Evolutionary conservation across 2,888 invertebrate species (phyloP), one percentile per base, ranked within the genome.

Genomic region (Yponomeuta malinellus): DNA sequence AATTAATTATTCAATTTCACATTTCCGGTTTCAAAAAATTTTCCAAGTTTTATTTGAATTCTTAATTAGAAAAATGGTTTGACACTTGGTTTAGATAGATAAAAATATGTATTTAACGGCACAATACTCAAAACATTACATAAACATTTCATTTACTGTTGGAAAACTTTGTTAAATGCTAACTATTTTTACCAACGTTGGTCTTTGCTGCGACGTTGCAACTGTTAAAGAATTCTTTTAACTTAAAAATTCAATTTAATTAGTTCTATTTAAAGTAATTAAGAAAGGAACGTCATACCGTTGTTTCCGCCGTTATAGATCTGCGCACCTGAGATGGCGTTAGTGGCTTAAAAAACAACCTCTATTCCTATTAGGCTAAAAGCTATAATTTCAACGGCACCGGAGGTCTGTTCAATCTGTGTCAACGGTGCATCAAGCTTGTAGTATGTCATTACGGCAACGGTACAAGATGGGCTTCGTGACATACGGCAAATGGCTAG

Each of bases 351-450:
- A 52, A 52, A 15, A 15, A 2, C 23, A 2, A 52, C 52, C 52
- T 52, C 52, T 52, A 52, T 52, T 52, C 12, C 52, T 2, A 52
- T 52, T 15, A 15, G 15, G 15, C 15, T 52, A 52, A 52, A 52
- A 52, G 31, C 65, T 65, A 65, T 65, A 65, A 65, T 23, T 33
- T 65, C 29, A 65, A 23, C 29, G 29, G n/a, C 65, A 52, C 52
- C 6, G 52, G 10, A 15, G 52, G 52, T 52, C 48, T 37, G 33
- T 63, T 72, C 70, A 79, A 85, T 84, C 82, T 79, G 83, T 85
- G 86, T 86, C 86, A 84, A 78, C 81, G 81, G 78, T 76, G 79
- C 82, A 81, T 79, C 78, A 80, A 48, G 79, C 69, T 15, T 52
- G 52, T 52, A 52, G 52, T 52, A 52, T 75, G 78, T 82, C 83